Evolutionary conservation across 2,888 invertebrate species (phyloP), one percentile per base, ranked within the genome.

Genomic region (Hydropsyche betteni): DNA sequence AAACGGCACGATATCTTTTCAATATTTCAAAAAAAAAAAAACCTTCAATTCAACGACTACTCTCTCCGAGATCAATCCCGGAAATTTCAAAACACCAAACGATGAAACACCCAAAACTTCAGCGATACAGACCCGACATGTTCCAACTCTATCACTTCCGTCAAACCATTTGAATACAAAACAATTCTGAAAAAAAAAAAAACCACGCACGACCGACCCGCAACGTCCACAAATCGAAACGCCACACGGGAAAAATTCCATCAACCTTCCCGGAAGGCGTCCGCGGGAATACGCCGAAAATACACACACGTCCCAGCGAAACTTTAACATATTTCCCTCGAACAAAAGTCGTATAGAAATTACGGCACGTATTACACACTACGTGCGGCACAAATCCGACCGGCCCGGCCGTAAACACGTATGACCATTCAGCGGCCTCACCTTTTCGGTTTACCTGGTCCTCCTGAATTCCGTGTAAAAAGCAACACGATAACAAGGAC

Each of bases 351-450:
- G 16, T 58, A 58, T 58, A 58, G 58, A 58, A 58, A 58, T 58
- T 64, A 34, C 64, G 34, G 36, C 34, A 64, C 64, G 34, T 44
- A 44, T 44, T 44, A 44, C 24, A 24, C 2, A 24, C 44, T 44
- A 44, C 44, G 44, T 44, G 44, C 44, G 44, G 7, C 44, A 44
- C 44, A 16, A 64, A 64, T 64, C 64, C 34, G 64, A 34, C n/a
- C 34, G 64, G 64, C 10, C 34, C 36, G 36, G 64, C 36, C 64
- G 64, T 33, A 64, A 64, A 64, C 64, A 64, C 64, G 64, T 64
- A 64, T 34, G 64, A 8, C 36, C 64, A 64, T 64, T 64, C 36
- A 64, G 34, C 64, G 10, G 33, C 64, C 34, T 55, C 44, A 44
- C 44, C 44, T 44, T 16, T 64, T 24, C n/a, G 24, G 33, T 34